Conservation (phyloP, 2,797 vertebrate genomes). For the Leptoclinus maculatus region DNA sequence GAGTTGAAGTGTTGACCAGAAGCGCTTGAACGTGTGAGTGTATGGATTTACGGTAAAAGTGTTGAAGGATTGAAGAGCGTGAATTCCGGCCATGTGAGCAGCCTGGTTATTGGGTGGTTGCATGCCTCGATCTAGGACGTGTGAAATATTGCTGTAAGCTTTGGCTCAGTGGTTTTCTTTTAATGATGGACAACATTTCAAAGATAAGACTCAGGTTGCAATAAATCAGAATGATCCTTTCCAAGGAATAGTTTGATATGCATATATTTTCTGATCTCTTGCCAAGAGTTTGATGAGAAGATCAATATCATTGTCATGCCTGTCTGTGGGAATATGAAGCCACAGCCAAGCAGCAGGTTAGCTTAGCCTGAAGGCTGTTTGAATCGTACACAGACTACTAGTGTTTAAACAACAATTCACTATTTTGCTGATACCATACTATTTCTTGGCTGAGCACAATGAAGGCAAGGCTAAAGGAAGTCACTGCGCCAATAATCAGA, state of each 20-base stretch:
- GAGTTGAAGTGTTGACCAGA: conserved; percentile 27
- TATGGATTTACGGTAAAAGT: conserved; percentile 14
- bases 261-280: neutral
- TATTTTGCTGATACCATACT: neutral
- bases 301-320: neutral
- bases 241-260: neutral
- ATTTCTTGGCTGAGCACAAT: neutral
- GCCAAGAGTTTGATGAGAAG: neutral
- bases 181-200: neutral
- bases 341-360: neutral
- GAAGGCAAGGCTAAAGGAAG: neutral
- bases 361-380: neutral
- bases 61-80: conserved; percentile 26
- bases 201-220: neutral
- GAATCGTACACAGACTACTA: no score
- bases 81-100: conserved; percentile 37
- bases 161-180: neutral
- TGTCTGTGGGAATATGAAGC: neutral
- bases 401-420: neutral
- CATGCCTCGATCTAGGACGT: neutral
- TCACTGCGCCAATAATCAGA: no score
- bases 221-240: neutral
- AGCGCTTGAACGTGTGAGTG: conserved; percentile 9
- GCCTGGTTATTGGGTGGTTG: conserved; percentile 7
- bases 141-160: conserved; percentile 10